phyloP scores from a whole-genome alignment of 1,140 invertebrate species.

The Pomphorhynchus laevis region DNA sequence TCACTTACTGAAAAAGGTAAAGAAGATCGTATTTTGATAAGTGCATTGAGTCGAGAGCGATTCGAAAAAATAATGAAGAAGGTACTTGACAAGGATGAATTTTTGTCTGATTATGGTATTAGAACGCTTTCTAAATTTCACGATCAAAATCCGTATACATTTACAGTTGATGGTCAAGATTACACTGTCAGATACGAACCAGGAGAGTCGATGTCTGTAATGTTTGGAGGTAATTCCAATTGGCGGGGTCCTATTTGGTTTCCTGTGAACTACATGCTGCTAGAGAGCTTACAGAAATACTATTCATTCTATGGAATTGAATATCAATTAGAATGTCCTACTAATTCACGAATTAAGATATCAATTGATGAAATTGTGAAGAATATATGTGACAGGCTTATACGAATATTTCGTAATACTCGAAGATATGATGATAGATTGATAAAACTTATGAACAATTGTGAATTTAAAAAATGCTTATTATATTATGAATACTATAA shows the following conservation, averaged over 20 bases:
- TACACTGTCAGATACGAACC: slow-evolving; percentile 18
- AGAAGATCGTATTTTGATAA: slow-evolving; percentile 12
- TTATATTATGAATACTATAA: neutral
- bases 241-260: slow-evolving; percentile 22
- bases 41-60: slow-evolving; percentile 16
- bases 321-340: slow-evolving; percentile 18
- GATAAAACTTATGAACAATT: too few species aligned
- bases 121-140: slow-evolving; percentile 20
- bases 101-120: slow-evolving; percentile 20
- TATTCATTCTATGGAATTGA: slow-evolving; percentile 18
- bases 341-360: slow-evolving; percentile 14
- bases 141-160: slow-evolving; percentile 14
- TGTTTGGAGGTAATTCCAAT: slow-evolving; percentile 23
- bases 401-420: too few species aligned
- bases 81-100: slow-evolving; percentile 19
- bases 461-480: too few species aligned
- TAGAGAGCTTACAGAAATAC: slow-evolving; percentile 17
- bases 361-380: neutral
- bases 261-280: slow-evolving; percentile 18
- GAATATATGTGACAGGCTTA: too few species aligned
- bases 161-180: slow-evolving; percentile 12
- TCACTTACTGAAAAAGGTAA: neutral
- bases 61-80: slow-evolving; percentile 16
- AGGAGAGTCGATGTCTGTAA: slow-evolving; percentile 17
- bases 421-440: too few species aligned